These are phyloP conservation scores for Dicaeum eximium DNA, from an alignment of 2,113 vertebrate species.

Conservation along the genomic window DNA sequence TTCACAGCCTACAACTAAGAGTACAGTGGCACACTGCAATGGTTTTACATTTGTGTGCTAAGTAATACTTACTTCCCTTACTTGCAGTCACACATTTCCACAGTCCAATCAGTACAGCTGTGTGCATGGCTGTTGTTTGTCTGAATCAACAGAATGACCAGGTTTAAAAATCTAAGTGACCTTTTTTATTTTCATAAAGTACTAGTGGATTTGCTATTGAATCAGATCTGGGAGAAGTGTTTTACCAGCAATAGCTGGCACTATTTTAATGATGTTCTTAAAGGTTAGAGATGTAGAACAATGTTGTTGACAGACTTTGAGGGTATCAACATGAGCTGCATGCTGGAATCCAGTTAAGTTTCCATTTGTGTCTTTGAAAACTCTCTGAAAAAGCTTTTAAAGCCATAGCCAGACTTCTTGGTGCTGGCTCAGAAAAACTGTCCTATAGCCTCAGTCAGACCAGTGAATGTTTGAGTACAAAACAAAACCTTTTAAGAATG, in stretches of 20 bases:
- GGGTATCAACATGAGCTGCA: fast-evolving
- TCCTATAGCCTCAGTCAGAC: neutral
- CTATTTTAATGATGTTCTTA: neutral
- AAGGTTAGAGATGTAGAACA: neutral
- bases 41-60: neutral
- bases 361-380: neutral
- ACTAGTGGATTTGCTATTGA: neutral
- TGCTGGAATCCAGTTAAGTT: neutral
- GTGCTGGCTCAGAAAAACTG: neutral
- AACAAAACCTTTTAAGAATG: neutral
- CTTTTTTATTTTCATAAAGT: neutral
- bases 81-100: neutral
- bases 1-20: neutral
- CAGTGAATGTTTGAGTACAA: neutral
- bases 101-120: neutral
- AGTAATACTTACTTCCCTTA: neutral
- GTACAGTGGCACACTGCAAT: neutral
- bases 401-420: neutral
- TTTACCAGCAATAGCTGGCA: neutral
- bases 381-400: neutral
- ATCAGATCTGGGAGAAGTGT: neutral
- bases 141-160: neutral
- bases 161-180: neutral
- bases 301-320: neutral
- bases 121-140: neutral